Base-by-base conservation (phyloP, 2,113 vertebrate species). In the Perccottus glenii region DNA sequence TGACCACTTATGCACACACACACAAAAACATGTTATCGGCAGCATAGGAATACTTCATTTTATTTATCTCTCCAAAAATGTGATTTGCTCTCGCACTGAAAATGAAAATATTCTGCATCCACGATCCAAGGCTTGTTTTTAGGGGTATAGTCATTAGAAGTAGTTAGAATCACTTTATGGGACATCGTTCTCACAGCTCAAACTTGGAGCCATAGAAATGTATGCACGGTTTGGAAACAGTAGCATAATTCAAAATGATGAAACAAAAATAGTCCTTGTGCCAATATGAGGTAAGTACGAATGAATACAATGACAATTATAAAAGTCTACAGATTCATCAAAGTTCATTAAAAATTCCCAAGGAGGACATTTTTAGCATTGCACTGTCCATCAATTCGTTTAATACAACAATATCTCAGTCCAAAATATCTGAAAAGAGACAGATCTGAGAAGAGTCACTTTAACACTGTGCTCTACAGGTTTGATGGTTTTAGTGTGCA, bases 271-370 rank as follows among this genome's bases (percentile, higher is more conserved):
- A 40, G 1, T 44, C 45, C 38, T 60, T 9, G 8, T 9, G 45
- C 14, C 6, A 44, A 49, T 10, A 55, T 58, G 80, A 79, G 65
- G 66, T 83, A 61, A 69, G 43, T 68, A 59, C 16, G 32, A 62
- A 15, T 35, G 51, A 62, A 11, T 53, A 50, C 48, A 44, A 12
- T 47, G 45, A 46, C 48, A 72, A 72, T 64, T 33, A 60, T 5
- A 19, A 11, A n/a, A 11, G 49, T 49, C 14, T 1, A 44, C 57
- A 50, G 64, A 19, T 46, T 19, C 49, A 42, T 0, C 3, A 56
- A 63, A 63, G 19, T 43, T 27, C 50, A 65, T 36, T 62, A 11
- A 57, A 43, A 33, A 52, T 36, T 51, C 35, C 14, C n/a, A 14
- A 6, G 9, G 9, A 8, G 9, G 15, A 55, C 4, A 35, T 15